Base-by-base conservation (phyloP, 1,140 invertebrate genomes). In the Lasaia peninsularis region DNA sequence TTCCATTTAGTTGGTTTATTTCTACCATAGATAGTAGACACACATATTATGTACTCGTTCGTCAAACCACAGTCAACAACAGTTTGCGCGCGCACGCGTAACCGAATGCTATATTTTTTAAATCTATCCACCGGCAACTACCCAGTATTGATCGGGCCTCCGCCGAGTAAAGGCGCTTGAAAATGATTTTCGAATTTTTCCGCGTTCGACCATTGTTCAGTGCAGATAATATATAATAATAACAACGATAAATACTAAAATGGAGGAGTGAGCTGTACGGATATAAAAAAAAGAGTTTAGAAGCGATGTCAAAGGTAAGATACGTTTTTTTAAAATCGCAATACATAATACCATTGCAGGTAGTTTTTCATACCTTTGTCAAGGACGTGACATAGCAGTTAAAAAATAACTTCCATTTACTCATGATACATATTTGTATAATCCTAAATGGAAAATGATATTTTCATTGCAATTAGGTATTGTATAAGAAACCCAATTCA, bases 91-190 rank as follows among this genome's bases (percentile, higher is more conserved):
- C 83, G 83, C 80, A 84, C 69, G 78, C 75, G 68, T 78, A 71
- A 62, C 62, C 63, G 60, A 68, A 69, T 69, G 67, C 61, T 70
- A 63, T 76, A 71, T 80, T 83, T 83, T 82, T 84, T 79, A 75
- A n/a, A 32, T n/a, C 16, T 82, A 80, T 79, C 70, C 74, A 70
- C 80, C 74, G 75, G 73, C 69, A 69, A 62, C 74, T 70, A 78
- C 61, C 68, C 79, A 86, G 83, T 86, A 86, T 86, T 86, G 83
- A 86, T 86, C 83, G 83, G 72, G 80, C 76, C 66, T 78, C 66
- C 73, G 77, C 75, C 78, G 75, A 67, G 79, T 73, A 74, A 82
- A 71, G 78, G 80, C 71, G 83, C 71, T 82, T 65, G 69, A 78
- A 78, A 78, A 84, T 83, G 79, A 71, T 67, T 76, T 69, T 73